Conservation (phyloP, 2,797 vertebrate species). For the Tangara arthus region DNA sequence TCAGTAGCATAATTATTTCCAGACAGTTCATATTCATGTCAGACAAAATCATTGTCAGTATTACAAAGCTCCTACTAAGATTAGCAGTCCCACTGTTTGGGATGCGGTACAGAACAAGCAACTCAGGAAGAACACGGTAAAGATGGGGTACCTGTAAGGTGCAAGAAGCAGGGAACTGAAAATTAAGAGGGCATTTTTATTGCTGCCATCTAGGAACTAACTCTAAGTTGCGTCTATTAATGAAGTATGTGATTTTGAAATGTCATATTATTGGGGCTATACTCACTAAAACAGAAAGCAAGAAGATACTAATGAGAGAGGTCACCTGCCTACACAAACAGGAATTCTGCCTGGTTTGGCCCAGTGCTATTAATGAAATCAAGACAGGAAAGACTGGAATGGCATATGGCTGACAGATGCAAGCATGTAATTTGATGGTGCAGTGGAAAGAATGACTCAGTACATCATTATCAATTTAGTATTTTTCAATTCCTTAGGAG, state of each 20-base stretch:
- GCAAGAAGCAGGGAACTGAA: neutral
- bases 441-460: slow-evolving; percentile 55
- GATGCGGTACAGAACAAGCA: neutral
- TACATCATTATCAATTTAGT: slow-evolving; percentile 2
- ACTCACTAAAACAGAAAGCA: slow-evolving; percentile 39
- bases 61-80: neutral
- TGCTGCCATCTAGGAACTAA: neutral
- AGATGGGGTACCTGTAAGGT: neutral
- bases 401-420: slow-evolving; percentile 63
- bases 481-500: slow-evolving; percentile 1
- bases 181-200: neutral
- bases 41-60: neutral
- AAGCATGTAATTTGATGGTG: slow-evolving; percentile 40
- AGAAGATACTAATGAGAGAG: slow-evolving; percentile 21
- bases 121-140: neutral
- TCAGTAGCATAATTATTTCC: slow-evolving; percentile 15
- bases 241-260: neutral
- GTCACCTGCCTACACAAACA: slow-evolving; percentile 57
- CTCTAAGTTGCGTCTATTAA: neutral
- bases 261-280: slow-evolving; percentile 29
- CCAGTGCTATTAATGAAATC: slow-evolving; percentile 40
- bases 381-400: slow-evolving; percentile 52
- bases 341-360: slow-evolving; percentile 45
- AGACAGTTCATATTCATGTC: neutral
- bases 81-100: neutral